Evolutionary conservation across 2,888 invertebrate genomes (phyloP).

Genomic region (Malachius bipustulatus): DNA sequence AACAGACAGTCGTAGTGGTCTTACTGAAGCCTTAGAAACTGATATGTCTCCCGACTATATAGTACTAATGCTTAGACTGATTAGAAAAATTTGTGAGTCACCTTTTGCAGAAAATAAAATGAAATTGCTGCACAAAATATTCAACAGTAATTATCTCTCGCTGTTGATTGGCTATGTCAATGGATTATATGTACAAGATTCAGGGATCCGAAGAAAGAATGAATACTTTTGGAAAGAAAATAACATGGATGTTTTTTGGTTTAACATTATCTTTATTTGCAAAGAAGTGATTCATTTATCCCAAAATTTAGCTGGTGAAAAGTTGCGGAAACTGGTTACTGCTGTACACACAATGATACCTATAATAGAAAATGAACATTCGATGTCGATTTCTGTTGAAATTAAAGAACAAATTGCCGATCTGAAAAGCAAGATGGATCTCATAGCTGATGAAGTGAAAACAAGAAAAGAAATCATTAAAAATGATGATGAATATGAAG

Average conservation of each 20-base stretch:
- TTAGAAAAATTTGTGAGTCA: background rate
- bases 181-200: background rate
- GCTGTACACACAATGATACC: conserved; percentile 20
- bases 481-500: conserved; percentile 37
- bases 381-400: conserved; percentile 17
- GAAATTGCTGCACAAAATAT: background rate
- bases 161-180: background rate
- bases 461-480: too few species aligned
- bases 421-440: conserved; percentile 28
- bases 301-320: conserved; percentile 26
- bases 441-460: too few species aligned
- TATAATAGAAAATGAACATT: conserved; percentile 18
- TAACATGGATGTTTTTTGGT: conserved; percentile 1
- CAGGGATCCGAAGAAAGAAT: background rate
- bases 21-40: background rate
- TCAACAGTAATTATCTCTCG: background rate
- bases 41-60: background rate
- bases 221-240: conserved; percentile 1
- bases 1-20: background rate
- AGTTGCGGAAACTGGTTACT: conserved; percentile 25
- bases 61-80: background rate
- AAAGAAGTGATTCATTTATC: background rate
- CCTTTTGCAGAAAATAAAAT: background rate
- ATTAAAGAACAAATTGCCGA: conserved; percentile 35
- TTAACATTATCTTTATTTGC: background rate